phyloP scores from a whole-genome alignment of 2,888 invertebrate genomes.

The Monopis laevigella region DNA sequence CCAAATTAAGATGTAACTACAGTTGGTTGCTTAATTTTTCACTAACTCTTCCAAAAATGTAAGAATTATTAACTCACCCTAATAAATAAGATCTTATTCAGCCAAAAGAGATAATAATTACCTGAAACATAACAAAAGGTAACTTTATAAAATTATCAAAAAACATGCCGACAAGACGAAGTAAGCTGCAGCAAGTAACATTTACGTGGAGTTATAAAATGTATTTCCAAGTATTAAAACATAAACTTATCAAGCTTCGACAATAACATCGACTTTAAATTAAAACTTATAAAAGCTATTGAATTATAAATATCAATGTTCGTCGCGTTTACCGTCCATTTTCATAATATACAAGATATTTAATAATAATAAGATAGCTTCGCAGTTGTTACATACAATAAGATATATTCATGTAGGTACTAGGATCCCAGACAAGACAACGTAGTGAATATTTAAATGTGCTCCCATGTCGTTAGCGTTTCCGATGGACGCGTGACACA shows the following conservation, averaged over 20 bases:
- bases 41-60: no score
- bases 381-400: background rate
- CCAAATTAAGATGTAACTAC: no score
- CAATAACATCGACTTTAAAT: slow-evolving; percentile 1
- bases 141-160: no score
- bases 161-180: no score
- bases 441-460: slow-evolving; percentile 7
- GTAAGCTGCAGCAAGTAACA: no score
- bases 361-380: background rate
- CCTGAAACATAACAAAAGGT: no score
- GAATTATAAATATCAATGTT: background rate
- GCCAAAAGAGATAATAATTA: no score
- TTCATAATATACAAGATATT: background rate
- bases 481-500: slow-evolving; percentile 59
- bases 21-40: no score
- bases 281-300: slow-evolving; percentile 1
- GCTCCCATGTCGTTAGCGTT: slow-evolving; percentile 44
- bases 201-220: background rate
- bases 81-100: no score
- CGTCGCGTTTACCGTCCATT: background rate
- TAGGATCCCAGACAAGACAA: slow-evolving; percentile 1
- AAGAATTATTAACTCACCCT: no score
- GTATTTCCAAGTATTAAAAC: background rate
- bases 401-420: background rate
- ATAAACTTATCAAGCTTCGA: slow-evolving; percentile 1